phyloP scores from a whole-genome alignment of 2,113 vertebrate species.

The Tinamus guttatus region DNA sequence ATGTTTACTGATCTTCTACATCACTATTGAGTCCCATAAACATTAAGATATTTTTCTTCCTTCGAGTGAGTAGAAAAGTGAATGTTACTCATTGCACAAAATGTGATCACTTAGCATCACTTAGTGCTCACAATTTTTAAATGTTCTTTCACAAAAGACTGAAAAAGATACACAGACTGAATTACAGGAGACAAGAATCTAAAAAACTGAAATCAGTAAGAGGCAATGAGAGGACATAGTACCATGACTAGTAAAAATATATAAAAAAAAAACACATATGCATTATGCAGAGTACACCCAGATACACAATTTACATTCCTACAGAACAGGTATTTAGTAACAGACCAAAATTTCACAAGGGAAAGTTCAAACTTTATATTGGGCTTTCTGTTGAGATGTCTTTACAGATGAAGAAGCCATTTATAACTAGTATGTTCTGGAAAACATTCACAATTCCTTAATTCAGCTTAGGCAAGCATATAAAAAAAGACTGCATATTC shows the following conservation, averaged over 20 bases:
- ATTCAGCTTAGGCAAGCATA: background rate
- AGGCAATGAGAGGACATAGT: background rate
- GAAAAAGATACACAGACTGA: background rate
- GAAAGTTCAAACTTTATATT: background rate
- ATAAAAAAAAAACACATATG: background rate
- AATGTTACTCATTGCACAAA: background rate
- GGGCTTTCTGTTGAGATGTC: background rate
- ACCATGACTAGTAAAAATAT: background rate
- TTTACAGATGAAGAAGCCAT: background rate
- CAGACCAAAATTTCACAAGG: background rate
- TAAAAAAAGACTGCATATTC: background rate
- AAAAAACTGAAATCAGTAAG: background rate
- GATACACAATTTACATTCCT: background rate
- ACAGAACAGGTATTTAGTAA: background rate
- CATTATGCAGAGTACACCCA: background rate
- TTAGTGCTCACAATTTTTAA: background rate
- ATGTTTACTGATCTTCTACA: background rate
- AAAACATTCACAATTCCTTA: background rate
- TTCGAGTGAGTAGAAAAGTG: background rate
- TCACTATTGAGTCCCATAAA: background rate
- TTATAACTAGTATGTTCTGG: background rate
- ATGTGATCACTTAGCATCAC: rapidly evolving
- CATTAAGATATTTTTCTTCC: background rate
- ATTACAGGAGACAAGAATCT: background rate
- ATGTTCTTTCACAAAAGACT: background rate